These are phyloP conservation scores for Dendrophyllia cribrosa DNA, from an alignment of 64 coral and sea anemone species.

Conservation along the genomic window DNA sequence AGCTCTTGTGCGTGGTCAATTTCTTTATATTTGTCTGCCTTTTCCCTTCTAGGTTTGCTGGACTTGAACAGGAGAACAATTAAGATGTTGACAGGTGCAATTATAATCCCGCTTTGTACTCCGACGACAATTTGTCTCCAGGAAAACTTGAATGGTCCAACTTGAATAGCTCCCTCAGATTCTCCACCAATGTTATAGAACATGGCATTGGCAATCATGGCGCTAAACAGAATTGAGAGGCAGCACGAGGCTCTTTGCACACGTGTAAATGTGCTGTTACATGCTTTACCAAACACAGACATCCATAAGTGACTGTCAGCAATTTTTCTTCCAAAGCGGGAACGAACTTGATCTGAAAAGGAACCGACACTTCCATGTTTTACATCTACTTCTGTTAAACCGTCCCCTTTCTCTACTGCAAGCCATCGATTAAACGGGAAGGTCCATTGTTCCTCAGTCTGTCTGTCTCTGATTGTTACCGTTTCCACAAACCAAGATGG, in stretches of 20 bases:
- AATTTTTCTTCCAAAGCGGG: constrained; percentile 44
- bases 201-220: constrained; percentile 85
- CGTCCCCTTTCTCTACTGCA: constrained; percentile 66
- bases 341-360: constrained; percentile 27
- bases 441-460: constrained; percentile 35
- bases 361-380: background rate
- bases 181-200: constrained; percentile 78
- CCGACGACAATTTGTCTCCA: constrained; percentile 76
- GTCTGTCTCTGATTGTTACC: constrained; percentile 34
- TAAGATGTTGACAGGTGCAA: constrained; percentile 77
- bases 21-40: background rate
- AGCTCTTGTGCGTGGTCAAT: background rate
- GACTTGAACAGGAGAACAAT: constrained; percentile 64
- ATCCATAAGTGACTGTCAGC: constrained; percentile 78
- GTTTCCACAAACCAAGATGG: constrained; percentile 71
- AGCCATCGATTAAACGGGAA: constrained; percentile 75
- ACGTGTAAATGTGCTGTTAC: constrained; percentile 57
- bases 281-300: constrained; percentile 65
- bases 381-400: constrained; percentile 51
- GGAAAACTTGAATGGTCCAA: constrained; percentile 77
- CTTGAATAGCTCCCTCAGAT: constrained; percentile 25
- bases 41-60: constrained; percentile 14
- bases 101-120: constrained; percentile 81
- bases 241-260: constrained; percentile 77
- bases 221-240: constrained; percentile 47